Evolutionary conservation across 2,888 invertebrate genomes (phyloP).

Genomic region (Tiliacea aurago): DNA sequence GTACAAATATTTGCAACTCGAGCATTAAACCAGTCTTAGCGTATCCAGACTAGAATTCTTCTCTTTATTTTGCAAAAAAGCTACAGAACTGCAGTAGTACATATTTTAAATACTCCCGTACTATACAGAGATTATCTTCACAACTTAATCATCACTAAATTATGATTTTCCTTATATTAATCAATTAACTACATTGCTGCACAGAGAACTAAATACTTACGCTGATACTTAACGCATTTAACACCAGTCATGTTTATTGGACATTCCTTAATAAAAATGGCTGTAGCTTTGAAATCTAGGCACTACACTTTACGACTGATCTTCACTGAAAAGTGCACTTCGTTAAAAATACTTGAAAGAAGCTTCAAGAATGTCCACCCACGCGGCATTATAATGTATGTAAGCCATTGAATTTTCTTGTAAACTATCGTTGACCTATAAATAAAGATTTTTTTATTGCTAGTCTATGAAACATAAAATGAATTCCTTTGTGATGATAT

Average conservation of each 20-base stretch:
- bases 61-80: conserved; percentile 50
- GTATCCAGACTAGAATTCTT: conserved; percentile 61
- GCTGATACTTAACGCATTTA: conserved; percentile 29
- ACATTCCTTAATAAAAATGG: conserved; percentile 1
- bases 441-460: conserved; percentile 37
- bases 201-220: conserved; percentile 24
- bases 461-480: conserved; percentile 31
- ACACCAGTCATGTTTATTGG: conserved; percentile 27
- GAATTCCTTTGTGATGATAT: conserved; percentile 30
- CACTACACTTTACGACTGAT: conserved; percentile 5
- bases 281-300: conserved; percentile 14
- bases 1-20: conserved; percentile 63
- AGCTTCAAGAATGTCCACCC: conserved; percentile 46
- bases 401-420: conserved; percentile 41
- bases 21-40: conserved; percentile 69
- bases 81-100: conserved; percentile 16
- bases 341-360: conserved; percentile 46
- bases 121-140: conserved; percentile 37
- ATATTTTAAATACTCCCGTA: conserved; percentile 26
- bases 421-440: conserved; percentile 43
- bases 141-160: conserved; percentile 48
- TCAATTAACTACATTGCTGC: conserved; percentile 46
- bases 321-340: conserved; percentile 36
- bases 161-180: conserved; percentile 51
- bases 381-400: conserved; percentile 41